A percentile compares a stretch with the other conserved stretches of the same genome.
Conservation (phyloP, 2,797 vertebrate species). For the Microtus agrestis region DNA sequence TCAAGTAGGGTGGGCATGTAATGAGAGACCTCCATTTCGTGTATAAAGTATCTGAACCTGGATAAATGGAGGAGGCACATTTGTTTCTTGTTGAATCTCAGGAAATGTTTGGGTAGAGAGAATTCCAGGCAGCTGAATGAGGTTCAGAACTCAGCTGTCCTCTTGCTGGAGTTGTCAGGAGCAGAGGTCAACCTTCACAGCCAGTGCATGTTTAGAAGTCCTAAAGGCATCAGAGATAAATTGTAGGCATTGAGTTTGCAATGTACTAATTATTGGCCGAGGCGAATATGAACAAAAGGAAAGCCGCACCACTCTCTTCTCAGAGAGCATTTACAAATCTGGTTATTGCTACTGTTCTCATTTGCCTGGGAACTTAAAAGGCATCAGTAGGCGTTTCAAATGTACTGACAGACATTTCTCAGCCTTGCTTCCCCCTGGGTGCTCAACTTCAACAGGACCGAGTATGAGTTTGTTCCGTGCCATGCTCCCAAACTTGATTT, state of each 20-base stretch:
- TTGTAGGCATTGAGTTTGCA: not conserved
- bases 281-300: not conserved
- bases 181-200: not conserved
- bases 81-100: not conserved
- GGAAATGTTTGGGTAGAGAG: accelerated
- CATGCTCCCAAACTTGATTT: not conserved
- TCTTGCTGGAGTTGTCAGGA: not conserved
- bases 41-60: not conserved
- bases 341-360: not conserved
- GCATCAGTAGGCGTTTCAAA: conserved; percentile 12
- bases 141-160: not conserved
- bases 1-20: not conserved
- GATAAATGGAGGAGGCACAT: not conserved
- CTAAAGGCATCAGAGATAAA: not conserved
- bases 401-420: not conserved
- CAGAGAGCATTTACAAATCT: not conserved
- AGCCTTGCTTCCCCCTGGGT: not conserved
- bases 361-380: not conserved
- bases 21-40: not conserved
- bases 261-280: not conserved
- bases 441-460: not conserved
- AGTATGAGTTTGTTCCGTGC: not conserved
- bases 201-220: not conserved
- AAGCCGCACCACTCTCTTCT: not conserved
- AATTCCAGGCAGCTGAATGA: not conserved